Base-by-base conservation (phyloP, 2,797 vertebrate genomes). In the Micromesistius poutassou region DNA sequence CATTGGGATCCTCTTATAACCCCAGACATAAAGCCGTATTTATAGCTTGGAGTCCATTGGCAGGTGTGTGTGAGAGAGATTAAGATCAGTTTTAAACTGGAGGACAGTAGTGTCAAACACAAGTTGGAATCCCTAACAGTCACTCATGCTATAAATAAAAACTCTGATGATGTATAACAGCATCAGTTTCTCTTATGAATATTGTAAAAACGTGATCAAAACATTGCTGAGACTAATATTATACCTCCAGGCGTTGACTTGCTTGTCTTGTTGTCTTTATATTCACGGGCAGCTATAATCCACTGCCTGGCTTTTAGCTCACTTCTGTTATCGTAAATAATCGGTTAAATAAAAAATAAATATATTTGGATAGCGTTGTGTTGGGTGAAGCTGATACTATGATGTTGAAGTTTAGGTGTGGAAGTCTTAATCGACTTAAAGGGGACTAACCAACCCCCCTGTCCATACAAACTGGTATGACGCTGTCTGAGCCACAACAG, bases 31-130 rank as follows among this genome's bases (percentile, higher is more conserved):
- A 25, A 73, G 77, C 74, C 38, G 81, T 92, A 91, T 91, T 90
- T 87, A 91, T 89, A 90, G 87, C 84, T 75, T 83, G 77, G 83
- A 84, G 6, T 3, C 76, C 81, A 3, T 3, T 80, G 79, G 81
- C 90, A 92, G 90, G 91, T 92, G 91, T 87, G 81, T 25, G 55
- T n/a, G 77, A 77, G 76, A 77, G 76, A 89, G 92, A 92, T 93
- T 92, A 93, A 62, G 68, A 38, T 76, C 74, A 35, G 82, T 78
- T 86, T 80, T 80, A 71, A 83, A 84, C 78, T 71, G 46, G 31
- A 73, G 73, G 68, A 72, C 68, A 71, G 28, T 12, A 42, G 77
- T 22, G 13, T 71, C 70, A 8, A 83, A 38, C 36, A 70, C 42
- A 33, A 79, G 75, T 30, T 33, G 5, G 30, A 22, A 33, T 71